phyloP scores from a whole-genome alignment of 2,888 invertebrate species.

The Hydriomena furcata region DNA sequence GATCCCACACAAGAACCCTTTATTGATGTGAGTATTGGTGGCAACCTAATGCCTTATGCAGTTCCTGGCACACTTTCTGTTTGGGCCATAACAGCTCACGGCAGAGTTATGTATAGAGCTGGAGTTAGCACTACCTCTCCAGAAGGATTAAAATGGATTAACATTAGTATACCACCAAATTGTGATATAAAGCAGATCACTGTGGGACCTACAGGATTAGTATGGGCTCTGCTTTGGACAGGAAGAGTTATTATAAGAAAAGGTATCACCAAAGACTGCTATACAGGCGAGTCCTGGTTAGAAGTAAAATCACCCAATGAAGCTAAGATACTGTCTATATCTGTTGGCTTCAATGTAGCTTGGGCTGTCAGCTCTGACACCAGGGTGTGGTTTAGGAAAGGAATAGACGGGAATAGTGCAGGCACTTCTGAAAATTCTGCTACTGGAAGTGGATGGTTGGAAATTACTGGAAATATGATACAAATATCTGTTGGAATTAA shows the following conservation, averaged over 20 bases:
- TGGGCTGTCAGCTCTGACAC: constrained; percentile 93
- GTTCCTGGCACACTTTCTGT: constrained; percentile 90
- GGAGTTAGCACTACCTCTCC: constrained; percentile 92
- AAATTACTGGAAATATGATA: constrained; percentile 93
- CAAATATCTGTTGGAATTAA: constrained; percentile 93
- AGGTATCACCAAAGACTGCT: constrained; percentile 91
- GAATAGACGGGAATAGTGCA: constrained; percentile 86
- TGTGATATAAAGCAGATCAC: constrained; percentile 93
- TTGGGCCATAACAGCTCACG: constrained; percentile 97
- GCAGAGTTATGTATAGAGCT: constrained; percentile 93
- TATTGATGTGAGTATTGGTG: constrained; percentile 95
- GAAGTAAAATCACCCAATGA: constrained; percentile 89
- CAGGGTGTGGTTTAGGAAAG: constrained; percentile 94
- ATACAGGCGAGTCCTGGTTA: constrained; percentile 89
- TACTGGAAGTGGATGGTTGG: constrained; percentile 93
- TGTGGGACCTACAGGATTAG: constrained; percentile 92
- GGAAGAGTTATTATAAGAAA: constrained; percentile 92
- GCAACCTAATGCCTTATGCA: constrained; percentile 91
- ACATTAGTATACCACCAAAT: constrained; percentile 89
- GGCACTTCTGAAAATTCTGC: constrained; percentile 90
- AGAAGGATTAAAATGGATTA: constrained; percentile 94
- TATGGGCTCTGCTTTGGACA: constrained; percentile 94
- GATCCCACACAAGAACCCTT: constrained; percentile 97
- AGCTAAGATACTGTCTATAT: constrained; percentile 88
- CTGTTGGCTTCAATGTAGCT: constrained; percentile 90